Base-by-base conservation (phyloP, 2,797 vertebrate species). In the Staurois parvus region DNA sequence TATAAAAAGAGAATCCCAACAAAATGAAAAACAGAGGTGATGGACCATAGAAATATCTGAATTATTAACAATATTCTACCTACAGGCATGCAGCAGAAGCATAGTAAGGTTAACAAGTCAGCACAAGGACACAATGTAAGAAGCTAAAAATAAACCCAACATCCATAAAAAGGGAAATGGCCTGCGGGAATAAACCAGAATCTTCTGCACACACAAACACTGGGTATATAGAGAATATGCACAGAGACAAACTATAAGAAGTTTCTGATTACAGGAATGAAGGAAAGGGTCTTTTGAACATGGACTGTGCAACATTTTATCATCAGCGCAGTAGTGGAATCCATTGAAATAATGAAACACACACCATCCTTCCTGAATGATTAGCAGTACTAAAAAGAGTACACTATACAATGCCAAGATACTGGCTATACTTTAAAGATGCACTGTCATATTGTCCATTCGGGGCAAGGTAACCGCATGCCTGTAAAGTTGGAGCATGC, bases 131-230 rank as follows among this genome's bases (percentile, higher is more conserved):
- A 15, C 56, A 37, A 13, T 66, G 26, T 21, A 28, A 24, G 34
- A n/a, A 17, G 59, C 76, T 42, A 78, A 19, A 67, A 78, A 67
- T 67, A 78, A 52, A 78, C 3, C 62, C 62, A 67, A 45, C 62
- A 21, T 56, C 59, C 26, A 45, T 45, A 67, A 67, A 64, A 78
- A 66, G 12, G 37, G 34, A 78, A 62, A 78, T 6, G 62, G n/a
- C 62, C 62, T 11, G 17, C 11, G 59, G 76, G n/a, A 67, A 42
- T 9, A 9, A 30, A 6, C 19, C 59, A 66, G 76, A 21, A 30
- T 40, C 76, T 28, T 26, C 76, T 67, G 13, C 59, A 3, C 24
- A 40, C 75, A 76, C 9, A 28, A 21, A 77, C 56, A 26, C 24
- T 59, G 13, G 21, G 74, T 30, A 45, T 56, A 64, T 17, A 40